Conservation (phyloP, 2,888 invertebrate genomes). For the Neoaliturus tenellus region DNA sequence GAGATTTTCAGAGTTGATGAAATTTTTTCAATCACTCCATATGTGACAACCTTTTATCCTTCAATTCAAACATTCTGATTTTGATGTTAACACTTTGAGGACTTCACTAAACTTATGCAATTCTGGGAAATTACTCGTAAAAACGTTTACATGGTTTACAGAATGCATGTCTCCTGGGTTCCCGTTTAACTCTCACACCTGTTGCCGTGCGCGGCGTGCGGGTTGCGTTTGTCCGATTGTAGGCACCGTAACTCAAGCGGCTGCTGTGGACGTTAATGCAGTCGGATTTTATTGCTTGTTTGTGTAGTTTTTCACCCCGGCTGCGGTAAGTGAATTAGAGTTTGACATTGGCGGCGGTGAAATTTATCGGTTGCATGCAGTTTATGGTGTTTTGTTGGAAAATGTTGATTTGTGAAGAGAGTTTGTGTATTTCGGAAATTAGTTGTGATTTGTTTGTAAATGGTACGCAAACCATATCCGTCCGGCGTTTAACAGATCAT, state of each 20-base stretch:
- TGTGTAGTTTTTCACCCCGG: constrained; percentile 18
- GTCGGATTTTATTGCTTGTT: constrained; percentile 18
- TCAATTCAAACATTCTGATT: no score
- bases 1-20: no score
- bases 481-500: no score
- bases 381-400: neutral
- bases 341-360: neutral
- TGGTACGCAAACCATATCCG: no score
- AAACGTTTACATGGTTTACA: no score
- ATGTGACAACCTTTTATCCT: no score
- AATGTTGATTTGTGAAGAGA: neutral
- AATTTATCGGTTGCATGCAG: neutral
- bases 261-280: neutral
- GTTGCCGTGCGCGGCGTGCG: neutral
- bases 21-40: no score
- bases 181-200: no score
- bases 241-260: neutral
- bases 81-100: no score
- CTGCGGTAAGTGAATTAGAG: constrained; percentile 25
- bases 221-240: neutral
- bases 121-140: no score
- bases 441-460: neutral
- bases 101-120: no score
- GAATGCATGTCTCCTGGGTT: no score
- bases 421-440: neutral